Conservation (phyloP, 2,797 vertebrate species). For the Linurgus olivaceus region DNA sequence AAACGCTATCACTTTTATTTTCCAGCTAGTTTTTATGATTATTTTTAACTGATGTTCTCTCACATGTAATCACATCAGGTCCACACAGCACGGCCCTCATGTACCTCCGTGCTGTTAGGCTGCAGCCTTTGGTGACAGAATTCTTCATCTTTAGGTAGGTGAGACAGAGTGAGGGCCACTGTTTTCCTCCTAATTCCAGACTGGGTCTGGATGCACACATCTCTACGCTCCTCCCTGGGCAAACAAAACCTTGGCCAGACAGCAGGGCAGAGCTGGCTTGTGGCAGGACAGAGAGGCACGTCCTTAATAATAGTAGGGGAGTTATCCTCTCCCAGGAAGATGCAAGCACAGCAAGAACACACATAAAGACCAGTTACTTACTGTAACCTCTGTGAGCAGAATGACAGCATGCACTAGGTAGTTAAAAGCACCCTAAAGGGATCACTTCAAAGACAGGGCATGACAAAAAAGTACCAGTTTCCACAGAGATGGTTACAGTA, state of each 20-base stretch:
- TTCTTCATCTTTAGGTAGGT: background rate
- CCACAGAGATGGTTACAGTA: background rate
- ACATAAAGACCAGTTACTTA: background rate
- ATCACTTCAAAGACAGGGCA: background rate
- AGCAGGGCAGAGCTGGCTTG: background rate
- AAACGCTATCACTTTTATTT: background rate
- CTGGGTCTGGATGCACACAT: background rate
- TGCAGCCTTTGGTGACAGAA: background rate
- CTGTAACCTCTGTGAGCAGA: background rate
- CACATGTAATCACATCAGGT: background rate
- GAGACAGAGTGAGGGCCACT: background rate
- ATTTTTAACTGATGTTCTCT: background rate
- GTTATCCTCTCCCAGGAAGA: background rate
- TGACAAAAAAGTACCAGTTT: background rate
- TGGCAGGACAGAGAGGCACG: background rate
- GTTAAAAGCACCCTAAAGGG: background rate
- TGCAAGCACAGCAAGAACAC: background rate
- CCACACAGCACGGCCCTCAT: background rate
- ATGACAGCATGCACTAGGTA: background rate
- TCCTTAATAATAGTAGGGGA: background rate
- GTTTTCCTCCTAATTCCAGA: background rate
- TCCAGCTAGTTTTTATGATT: background rate
- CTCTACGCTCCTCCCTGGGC: background rate
- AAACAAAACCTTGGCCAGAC: background rate
- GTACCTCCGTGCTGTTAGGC: background rate